Conservation (phyloP, 2,797 vertebrate species). For the Alcedo quadribrachys region DNA sequence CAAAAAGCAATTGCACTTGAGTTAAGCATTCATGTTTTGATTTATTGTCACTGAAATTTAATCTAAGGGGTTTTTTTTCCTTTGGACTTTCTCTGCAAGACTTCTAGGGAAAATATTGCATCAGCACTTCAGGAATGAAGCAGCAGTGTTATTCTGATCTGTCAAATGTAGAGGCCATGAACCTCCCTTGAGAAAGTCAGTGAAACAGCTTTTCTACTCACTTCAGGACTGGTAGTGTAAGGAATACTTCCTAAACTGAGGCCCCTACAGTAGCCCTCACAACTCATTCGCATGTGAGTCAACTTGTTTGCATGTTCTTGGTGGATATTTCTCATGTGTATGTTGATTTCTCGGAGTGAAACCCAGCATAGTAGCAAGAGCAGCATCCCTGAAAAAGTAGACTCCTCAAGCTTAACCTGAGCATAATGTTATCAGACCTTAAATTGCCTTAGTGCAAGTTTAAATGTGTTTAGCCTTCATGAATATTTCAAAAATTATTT, state of each 20-base stretch:
- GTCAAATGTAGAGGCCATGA: slow-evolving; percentile 19
- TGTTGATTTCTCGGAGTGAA: not conserved
- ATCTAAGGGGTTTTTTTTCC: not conserved
- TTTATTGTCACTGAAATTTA: slow-evolving; percentile 52
- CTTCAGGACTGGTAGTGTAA: not conserved
- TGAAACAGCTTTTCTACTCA: not conserved
- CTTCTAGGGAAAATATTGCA: slow-evolving; percentile 51
- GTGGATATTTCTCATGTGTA: not conserved
- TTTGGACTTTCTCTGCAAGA: not conserved
- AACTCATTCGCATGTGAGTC: not conserved
- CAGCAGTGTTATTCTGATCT: slow-evolving; percentile 43
- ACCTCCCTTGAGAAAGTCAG: slow-evolving; percentile 21
- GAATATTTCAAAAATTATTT: not conserved
- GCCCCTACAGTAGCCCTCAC: not conserved
- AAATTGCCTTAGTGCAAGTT: not conserved
- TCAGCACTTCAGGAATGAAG: slow-evolving; percentile 47
- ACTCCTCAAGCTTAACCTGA: not conserved
- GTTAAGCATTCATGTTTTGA: not conserved
- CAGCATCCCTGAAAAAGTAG: not conserved
- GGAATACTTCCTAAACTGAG: not conserved
- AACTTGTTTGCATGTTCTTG: not conserved
- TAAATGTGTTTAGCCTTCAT: not conserved
- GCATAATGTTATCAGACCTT: not conserved
- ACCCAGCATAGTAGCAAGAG: not conserved
- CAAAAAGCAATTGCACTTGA: not conserved